Evolutionary conservation across 1,140 invertebrate genomes (phyloP).

Genomic region (Leptonema lineaticorne): DNA sequence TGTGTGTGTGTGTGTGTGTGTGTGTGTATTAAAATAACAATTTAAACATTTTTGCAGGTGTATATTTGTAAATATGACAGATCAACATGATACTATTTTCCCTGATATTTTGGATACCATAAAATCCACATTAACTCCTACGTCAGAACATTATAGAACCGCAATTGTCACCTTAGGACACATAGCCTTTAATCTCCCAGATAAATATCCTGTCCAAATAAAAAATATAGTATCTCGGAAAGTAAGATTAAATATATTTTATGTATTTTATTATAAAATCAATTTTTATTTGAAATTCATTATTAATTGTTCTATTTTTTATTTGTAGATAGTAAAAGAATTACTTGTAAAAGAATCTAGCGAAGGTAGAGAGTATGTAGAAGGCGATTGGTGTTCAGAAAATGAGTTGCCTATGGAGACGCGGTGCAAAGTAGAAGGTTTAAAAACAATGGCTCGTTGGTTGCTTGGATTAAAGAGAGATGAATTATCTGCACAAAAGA

Average conservation of each 20-base stretch:
- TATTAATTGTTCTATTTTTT: constrained; percentile 3
- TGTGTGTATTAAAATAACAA: constrained; percentile 4
- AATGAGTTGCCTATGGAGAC: constrained; percentile 89
- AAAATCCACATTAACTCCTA: constrained; percentile 73
- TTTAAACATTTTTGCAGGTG: constrained; percentile 61
- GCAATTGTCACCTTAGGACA: constrained; percentile 93
- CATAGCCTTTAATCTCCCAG: constrained; percentile 88
- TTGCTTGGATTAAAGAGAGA: constrained; percentile 87
- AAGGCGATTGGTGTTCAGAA: constrained; percentile 83
- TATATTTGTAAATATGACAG: constrained; percentile 82
- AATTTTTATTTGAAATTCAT: constrained; percentile 2
- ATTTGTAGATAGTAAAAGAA: constrained; percentile 84
- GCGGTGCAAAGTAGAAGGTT: constrained; percentile 88
- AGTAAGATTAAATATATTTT: no score
- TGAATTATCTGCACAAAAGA: constrained; percentile 88
- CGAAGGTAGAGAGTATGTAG: constrained; percentile 54
- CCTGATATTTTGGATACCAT: constrained; percentile 83
- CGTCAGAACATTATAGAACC: constrained; percentile 84
- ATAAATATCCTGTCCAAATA: constrained; percentile 84
- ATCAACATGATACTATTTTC: constrained; percentile 79
- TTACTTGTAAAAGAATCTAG: constrained; percentile 82
- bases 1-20: no score
- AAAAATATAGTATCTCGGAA: constrained; percentile 94
- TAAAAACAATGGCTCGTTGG: constrained; percentile 97
- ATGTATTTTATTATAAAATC: not conserved